Evolutionary conservation across 64 coral and sea anemone species (phyloP), one percentile per base, ranked within the genome.

Genomic region (Porites australiensis): DNA sequence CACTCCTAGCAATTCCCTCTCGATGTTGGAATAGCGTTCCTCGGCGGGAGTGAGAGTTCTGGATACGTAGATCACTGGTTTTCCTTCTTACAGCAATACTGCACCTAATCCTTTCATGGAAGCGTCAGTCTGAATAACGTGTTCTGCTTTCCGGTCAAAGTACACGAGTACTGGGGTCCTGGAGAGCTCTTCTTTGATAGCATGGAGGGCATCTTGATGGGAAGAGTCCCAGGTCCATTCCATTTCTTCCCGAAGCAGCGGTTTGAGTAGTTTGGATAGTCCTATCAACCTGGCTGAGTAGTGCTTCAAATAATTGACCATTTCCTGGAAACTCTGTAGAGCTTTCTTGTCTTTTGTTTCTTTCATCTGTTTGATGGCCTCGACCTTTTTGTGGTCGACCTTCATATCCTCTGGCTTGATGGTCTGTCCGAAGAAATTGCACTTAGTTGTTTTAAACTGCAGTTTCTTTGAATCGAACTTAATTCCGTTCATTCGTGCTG

Each of bases 1-100:
- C 74, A 94, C 82, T 70, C 53, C 92, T 67, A 94, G 19, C 43
- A 94, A 27, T 82, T 86, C 54, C 45, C 67, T 94, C 19, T 94
- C 86, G 86, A 88, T 88, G 85, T 93, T 82, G 60, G 64, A 76
- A 82, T 93, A 94, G 81, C 71, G 68, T 87, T 87, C 77, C 60
- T 87, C 82, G 22, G 72, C 60, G 11, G 19, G 69, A 54, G 89
- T 91, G 44, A 84, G 90, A 61, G 67, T 92, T 58, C 79, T 50
- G 47, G 76, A 91, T n/a, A 64, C 61, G 15, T 82, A 54, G 44
- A 77, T 55, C 57, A 67, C 74, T 67, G 75, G 89, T 74, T 18
- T 89, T 62, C 87, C 87, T 15, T 78, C 87, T 22, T 77, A 72
- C 52, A 77, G 51, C 18, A 89, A 54, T 50, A 89, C 73, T 0